Percentiles rank a stretch among this genome's conserved stretches.
phyloP scores from a whole-genome alignment of 2,888 invertebrate genomes.

The Trichopoda pennipes region DNA sequence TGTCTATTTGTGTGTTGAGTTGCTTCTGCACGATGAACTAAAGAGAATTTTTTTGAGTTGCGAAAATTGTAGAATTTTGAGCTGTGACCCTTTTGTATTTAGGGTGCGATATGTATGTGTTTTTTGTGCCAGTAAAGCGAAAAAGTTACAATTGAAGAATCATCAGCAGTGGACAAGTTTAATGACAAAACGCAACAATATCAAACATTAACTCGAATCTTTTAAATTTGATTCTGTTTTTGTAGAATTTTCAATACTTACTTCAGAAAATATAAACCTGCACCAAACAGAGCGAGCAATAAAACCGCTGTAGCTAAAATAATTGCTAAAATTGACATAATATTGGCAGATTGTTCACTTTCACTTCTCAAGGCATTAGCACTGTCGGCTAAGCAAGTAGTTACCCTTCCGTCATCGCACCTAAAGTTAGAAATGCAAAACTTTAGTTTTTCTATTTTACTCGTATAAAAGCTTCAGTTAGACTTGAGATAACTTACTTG shows the following conservation, averaged over 20 bases:
- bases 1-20: too few relatives aligned
- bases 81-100: too few relatives aligned
- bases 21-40: too few relatives aligned
- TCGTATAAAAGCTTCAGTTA: not conserved
- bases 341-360: conserved; percentile 72
- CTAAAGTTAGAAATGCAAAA: conserved; percentile 62
- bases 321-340: conserved; percentile 77
- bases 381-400: conserved; percentile 79
- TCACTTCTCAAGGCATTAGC: conserved; percentile 78
- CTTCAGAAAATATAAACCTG: conserved; percentile 80
- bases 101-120: too few relatives aligned
- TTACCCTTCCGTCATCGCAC: conserved; percentile 76
- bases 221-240: too few relatives aligned
- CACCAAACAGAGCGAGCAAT: conserved; percentile 76
- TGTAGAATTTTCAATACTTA: conserved; percentile 73
- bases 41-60: too few relatives aligned
- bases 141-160: too few relatives aligned
- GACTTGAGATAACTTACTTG: conserved; percentile 73
- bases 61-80: too few relatives aligned
- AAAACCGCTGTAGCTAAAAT: conserved; percentile 76
- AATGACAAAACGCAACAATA: too few relatives aligned
- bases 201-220: too few relatives aligned
- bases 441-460: not conserved
- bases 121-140: too few relatives aligned
- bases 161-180: too few relatives aligned